Conservation (phyloP, 2,113 vertebrate species). For the Tursiops truncatus region DNA sequence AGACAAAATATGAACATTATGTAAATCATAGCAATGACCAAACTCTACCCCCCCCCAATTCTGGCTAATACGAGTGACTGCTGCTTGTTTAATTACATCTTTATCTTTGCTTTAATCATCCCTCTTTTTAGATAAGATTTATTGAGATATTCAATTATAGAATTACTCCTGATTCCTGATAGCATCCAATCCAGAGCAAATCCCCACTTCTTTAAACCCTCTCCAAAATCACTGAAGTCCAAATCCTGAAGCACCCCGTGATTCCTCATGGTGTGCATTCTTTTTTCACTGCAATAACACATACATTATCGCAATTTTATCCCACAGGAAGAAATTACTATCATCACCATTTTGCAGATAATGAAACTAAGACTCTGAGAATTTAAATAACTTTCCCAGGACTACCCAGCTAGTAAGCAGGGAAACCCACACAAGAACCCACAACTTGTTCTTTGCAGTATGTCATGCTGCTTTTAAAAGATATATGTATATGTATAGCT, state of each 20-base stretch:
- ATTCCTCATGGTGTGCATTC: neutral
- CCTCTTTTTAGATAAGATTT: neutral
- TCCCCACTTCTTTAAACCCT: neutral
- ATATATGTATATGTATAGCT: neutral
- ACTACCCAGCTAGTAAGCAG: slow-evolving; percentile 17
- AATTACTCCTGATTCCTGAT: neutral
- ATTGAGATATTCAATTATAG: neutral
- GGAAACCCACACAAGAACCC: neutral
- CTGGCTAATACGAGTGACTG: neutral
- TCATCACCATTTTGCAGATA: slow-evolving; percentile 31
- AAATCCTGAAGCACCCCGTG: neutral
- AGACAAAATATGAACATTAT: slow-evolving; percentile 5
- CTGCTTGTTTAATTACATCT: neutral
- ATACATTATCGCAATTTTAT: neutral
- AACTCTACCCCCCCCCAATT: neutral
- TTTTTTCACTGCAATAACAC: neutral
- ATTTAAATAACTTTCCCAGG: slow-evolving; percentile 26
- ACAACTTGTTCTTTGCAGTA: slow-evolving; percentile 5
- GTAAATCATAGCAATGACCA: neutral
- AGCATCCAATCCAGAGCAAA: neutral
- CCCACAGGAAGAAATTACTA: neutral
- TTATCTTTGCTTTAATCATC: neutral
- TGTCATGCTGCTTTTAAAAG: neutral
- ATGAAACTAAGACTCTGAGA: neutral
- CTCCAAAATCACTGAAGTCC: neutral